Percentiles rank a stretch among this genome's conserved stretches.
Evolutionary conservation across 2,113 vertebrate genomes (phyloP).

Genomic region (Melanotaenia duboulayi): DNA sequence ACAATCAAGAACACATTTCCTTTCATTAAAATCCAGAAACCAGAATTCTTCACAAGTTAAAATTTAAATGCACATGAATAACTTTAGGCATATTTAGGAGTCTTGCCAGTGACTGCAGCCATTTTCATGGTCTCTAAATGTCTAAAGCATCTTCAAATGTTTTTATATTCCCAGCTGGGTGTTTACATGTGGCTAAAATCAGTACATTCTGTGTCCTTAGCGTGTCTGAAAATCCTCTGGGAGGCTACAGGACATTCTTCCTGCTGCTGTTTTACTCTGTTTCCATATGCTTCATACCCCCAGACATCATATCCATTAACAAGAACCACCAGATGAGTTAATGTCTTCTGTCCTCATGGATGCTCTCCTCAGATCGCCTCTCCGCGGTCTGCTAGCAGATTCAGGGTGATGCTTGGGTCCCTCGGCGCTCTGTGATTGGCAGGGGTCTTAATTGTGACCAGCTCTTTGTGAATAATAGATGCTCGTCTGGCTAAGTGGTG

Average conservation of each 20-base stretch:
- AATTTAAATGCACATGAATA: too few relatives aligned
- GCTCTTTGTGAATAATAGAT: constrained; percentile 70
- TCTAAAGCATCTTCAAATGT: too few relatives aligned
- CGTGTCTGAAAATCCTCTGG: constrained; percentile 11
- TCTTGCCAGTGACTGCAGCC: too few relatives aligned
- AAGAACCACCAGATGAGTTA: constrained; percentile 2
- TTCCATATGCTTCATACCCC: constrained; percentile 9
- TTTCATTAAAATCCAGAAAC: too few relatives aligned
- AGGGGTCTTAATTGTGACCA: constrained; percentile 62
- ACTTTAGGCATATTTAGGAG: too few relatives aligned
- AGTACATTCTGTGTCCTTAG: too few relatives aligned
- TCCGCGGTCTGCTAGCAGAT: constrained; percentile 22
- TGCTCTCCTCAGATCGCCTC: constrained; percentile 2
- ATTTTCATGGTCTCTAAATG: too few relatives aligned
- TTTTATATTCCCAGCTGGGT: too few relatives aligned
- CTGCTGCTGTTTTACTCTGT: constrained; percentile 8
- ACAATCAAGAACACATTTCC: too few relatives aligned
- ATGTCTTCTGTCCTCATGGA: constrained; percentile 10
- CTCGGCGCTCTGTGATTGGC: constrained; percentile 43
- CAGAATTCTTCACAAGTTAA: too few relatives aligned
- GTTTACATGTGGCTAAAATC: too few relatives aligned
- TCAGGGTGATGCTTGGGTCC: constrained; percentile 30
- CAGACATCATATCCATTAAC: constrained; percentile 8
- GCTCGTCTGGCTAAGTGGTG: constrained; percentile 60
- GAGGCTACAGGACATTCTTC: constrained; percentile 1